Evolutionary conservation across 1,140 invertebrate genomes (phyloP).

Genomic region (Cyclargus thomasi): DNA sequence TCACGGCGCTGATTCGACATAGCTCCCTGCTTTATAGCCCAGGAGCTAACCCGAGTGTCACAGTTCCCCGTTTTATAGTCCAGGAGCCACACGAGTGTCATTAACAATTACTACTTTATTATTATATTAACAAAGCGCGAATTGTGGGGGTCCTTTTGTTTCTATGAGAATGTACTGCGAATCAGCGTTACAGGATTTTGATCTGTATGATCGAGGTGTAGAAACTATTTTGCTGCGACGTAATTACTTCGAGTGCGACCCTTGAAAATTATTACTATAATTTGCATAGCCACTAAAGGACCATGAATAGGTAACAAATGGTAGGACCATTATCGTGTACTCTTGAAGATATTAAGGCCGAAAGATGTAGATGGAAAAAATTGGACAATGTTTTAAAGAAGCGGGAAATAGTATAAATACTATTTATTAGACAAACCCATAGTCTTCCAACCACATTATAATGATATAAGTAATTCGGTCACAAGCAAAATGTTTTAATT

Average conservation of each 20-base stretch:
- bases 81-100: conserved; percentile 50
- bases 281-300: conserved; percentile 42
- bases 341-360: conserved; percentile 16
- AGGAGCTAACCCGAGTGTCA: conserved; percentile 32
- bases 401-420: no score
- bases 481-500: no score
- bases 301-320: conserved; percentile 31
- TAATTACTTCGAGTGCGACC: conserved; percentile 19
- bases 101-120: conserved; percentile 64
- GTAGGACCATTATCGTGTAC: conserved; percentile 31
- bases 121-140: conserved; percentile 59
- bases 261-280: conserved; percentile 43
- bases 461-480: no score
- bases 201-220: conserved; percentile 17
- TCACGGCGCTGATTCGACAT: conserved; percentile 43
- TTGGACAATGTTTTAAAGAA: no score
- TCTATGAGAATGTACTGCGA: conserved; percentile 43
- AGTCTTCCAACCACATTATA: no score
- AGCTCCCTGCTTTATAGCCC: conserved; percentile 48
- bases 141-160: conserved; percentile 54
- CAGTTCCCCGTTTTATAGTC: conserved; percentile 48
- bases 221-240: conserved; percentile 18
- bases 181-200: conserved; percentile 17
- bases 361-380: background rate
- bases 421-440: no score